phyloP scores from a whole-genome alignment of 2,113 vertebrate species.

The Triplophysa rosa region DNA sequence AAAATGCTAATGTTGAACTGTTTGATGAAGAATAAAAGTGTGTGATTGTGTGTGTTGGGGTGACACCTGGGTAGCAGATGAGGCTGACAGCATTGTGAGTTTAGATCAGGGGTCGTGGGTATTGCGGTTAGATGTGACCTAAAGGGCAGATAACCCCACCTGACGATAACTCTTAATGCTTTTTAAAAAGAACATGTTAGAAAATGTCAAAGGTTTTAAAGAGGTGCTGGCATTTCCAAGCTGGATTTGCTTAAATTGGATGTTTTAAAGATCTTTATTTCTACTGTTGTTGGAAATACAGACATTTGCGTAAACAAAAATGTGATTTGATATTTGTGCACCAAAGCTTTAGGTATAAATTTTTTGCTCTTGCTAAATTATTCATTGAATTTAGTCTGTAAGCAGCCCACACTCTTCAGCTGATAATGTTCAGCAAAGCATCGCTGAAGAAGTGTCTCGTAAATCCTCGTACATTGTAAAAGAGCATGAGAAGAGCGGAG shows the following conservation, averaged over 20 bases:
- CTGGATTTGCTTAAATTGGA: conserved; percentile 15
- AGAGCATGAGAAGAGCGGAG: conserved; percentile 54
- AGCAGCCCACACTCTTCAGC: not conserved
- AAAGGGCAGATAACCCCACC: conserved; percentile 56
- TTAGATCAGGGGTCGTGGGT: conserved; percentile 32
- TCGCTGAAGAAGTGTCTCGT: not conserved
- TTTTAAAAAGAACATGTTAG: conserved; percentile 46
- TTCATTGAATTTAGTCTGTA: too few species aligned
- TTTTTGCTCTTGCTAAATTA: not conserved
- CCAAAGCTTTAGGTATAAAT: not conserved
- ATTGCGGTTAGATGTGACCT: conserved; percentile 22
- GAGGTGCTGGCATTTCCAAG: conserved; percentile 18
- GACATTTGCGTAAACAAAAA: not conserved
- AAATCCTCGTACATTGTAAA: conserved; percentile 13
- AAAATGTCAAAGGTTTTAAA: conserved; percentile 34
- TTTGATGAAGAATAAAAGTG: conserved; percentile 64
- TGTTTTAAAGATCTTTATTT: not conserved
- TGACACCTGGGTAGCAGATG: conserved; percentile 67
- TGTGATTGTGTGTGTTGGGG: conserved; percentile 41
- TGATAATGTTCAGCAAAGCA: not conserved
- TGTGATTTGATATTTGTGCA: not conserved
- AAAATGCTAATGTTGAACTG: conserved; percentile 69
- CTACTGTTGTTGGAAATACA: not conserved
- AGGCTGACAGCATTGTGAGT: conserved; percentile 56
- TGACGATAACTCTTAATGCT: conserved; percentile 43